These are phyloP conservation scores for Papilio dardanus DNA, from an alignment of 1,140 invertebrate species.

Conservation along the genomic window DNA sequence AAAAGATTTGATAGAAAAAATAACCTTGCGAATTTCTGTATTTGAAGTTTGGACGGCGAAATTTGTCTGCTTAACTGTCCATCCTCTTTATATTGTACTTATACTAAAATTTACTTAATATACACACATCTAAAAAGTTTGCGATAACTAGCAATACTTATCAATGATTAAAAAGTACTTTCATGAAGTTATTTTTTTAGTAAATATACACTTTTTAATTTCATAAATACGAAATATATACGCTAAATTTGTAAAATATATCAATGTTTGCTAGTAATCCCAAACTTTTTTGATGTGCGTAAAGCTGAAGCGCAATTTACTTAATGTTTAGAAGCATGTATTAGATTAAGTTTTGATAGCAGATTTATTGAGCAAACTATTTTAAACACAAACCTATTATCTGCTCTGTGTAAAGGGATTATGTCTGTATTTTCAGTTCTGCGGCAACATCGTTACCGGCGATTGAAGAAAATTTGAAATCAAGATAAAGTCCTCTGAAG, in stretches of 20 bases:
- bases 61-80: not conserved
- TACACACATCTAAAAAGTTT: no score
- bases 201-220: no score
- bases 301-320: not conserved
- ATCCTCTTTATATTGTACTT: not conserved
- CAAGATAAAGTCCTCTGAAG: conserved; percentile 16
- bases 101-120: no score
- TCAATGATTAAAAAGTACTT: no score
- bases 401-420: conserved; percentile 16
- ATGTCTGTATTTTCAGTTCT: conserved; percentile 33
- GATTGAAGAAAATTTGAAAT: conserved; percentile 23
- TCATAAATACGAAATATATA: no score
- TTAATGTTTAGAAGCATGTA: not conserved
- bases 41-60: not conserved
- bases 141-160: no score
- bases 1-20: no score
- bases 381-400: not conserved
- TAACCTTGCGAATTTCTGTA: not conserved
- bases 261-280: no score
- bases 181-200: no score
- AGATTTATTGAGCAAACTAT: not conserved
- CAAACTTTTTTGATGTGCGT: no score
- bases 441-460: not conserved
- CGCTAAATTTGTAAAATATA: no score
- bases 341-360: not conserved